Conservation (phyloP, 2,888 invertebrate genomes). For the Pilophorus perplexus region DNA sequence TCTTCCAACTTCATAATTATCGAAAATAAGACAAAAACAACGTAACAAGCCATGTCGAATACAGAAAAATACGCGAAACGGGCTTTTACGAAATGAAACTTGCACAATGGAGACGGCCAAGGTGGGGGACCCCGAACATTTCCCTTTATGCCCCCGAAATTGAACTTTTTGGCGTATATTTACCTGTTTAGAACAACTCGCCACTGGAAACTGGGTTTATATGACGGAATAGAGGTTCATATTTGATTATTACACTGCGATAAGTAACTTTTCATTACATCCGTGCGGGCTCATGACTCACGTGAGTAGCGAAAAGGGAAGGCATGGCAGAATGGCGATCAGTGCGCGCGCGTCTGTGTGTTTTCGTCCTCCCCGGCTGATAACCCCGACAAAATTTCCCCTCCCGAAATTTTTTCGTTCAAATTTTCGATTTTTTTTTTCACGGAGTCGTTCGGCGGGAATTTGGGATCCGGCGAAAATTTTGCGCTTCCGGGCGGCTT, state of each 20-base stretch:
- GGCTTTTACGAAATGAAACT: too few species aligned
- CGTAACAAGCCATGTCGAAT: too few species aligned
- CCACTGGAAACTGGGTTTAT: background rate
- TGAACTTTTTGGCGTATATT: background rate
- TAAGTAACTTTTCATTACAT: constrained; percentile 24
- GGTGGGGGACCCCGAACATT: too few species aligned
- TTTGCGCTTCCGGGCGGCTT: too few species aligned
- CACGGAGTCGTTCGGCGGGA: too few species aligned
- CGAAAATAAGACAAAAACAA: too few species aligned
- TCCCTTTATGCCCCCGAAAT: background rate
- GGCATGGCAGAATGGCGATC: constrained; percentile 4
- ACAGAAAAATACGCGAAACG: too few species aligned
- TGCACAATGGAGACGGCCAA: too few species aligned
- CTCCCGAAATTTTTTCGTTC: background rate
- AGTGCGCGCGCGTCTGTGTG: constrained; percentile 7
- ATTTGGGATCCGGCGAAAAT: too few species aligned
- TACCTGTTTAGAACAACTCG: constrained; percentile 11
- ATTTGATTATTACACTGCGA: background rate
- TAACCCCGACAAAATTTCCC: background rate
- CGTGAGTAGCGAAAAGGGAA: constrained; percentile 24
- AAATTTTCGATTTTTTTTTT: too few species aligned
- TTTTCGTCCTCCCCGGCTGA: too few species aligned
- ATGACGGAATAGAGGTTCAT: constrained; percentile 6
- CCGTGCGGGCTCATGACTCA: constrained; percentile 25
- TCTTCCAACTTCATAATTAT: too few species aligned